These are phyloP conservation scores for Ctenosaura bakeri DNA, from an alignment of 2,797 vertebrate genomes.

Conservation along the genomic window DNA sequence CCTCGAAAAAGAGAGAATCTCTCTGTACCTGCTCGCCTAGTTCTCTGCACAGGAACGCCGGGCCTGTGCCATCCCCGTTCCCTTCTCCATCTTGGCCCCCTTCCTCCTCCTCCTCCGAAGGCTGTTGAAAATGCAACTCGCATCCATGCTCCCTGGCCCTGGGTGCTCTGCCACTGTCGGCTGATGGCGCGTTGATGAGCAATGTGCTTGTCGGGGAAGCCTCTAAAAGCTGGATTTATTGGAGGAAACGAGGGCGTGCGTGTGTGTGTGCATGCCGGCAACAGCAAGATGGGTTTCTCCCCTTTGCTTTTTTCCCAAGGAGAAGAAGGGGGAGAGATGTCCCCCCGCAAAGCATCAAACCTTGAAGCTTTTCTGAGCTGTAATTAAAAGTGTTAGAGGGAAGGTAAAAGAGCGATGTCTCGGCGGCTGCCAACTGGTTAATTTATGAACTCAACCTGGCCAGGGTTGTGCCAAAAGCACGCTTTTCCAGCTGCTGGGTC, in stretches of 20 bases:
- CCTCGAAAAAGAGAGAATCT: too few relatives aligned
- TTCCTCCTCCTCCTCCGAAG: too few relatives aligned
- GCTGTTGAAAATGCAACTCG: background rate
- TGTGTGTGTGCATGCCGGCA: too few relatives aligned
- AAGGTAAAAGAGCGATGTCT: background rate
- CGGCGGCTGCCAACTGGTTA: conserved; percentile 1
- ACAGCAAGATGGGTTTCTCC: too few relatives aligned
- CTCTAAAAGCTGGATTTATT: background rate
- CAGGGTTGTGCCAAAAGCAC: background rate
- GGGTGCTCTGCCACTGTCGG: background rate
- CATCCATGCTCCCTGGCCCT: background rate
- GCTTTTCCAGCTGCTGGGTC: conserved; percentile 13
- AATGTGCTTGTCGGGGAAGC: background rate
- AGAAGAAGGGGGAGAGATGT: too few relatives aligned
- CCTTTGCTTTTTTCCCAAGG: too few relatives aligned
- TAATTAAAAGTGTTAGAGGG: conserved; percentile 27
- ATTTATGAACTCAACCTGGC: conserved; percentile 30
- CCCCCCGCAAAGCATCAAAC: background rate
- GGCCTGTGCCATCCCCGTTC: background rate
- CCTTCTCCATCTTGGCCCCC: background rate
- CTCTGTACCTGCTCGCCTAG: rapidly evolving
- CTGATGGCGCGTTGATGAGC: background rate
- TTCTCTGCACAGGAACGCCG: too few relatives aligned
- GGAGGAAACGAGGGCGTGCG: background rate
- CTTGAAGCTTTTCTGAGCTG: conserved; percentile 22